A percentile compares a stretch with the other conserved stretches of the same genome.
Evolutionary conservation across 2,113 vertebrate genomes (phyloP).

Genomic region (Macrotis lagotis): DNA sequence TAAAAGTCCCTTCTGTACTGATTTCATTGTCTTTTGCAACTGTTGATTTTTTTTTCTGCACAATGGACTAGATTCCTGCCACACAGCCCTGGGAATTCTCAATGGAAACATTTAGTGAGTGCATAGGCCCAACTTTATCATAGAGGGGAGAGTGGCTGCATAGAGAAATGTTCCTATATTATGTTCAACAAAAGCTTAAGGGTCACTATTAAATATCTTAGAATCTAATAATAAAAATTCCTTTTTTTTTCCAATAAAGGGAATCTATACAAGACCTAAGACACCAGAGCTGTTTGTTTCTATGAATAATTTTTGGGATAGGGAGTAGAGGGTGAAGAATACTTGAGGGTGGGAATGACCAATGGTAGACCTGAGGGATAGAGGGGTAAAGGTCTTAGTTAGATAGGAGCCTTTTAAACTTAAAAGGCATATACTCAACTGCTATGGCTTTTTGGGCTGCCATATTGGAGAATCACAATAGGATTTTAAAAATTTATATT

Average conservation of each 20-base stretch:
- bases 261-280: not conserved
- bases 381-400: not conserved
- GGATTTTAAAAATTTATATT: not conserved
- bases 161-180: not conserved
- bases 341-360: not conserved
- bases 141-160: not conserved
- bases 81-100: constrained; percentile 13
- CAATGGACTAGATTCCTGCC: not conserved
- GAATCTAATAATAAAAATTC: not conserved
- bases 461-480: not conserved
- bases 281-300: not conserved
- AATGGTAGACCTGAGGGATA: no score
- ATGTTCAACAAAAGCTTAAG: not conserved
- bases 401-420: not conserved
- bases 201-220: not conserved
- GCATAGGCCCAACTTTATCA: not conserved
- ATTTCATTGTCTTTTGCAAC: constrained; percentile 13
- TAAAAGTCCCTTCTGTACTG: constrained; percentile 20
- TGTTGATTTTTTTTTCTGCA: constrained; percentile 31
- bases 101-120: not conserved
- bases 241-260: not conserved
- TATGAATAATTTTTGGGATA: not conserved
- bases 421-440: not conserved
- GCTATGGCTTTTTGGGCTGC: not conserved
- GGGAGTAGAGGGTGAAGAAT: not conserved